phyloP scores from a whole-genome alignment of 2,888 invertebrate species.

The Eupithecia subumbrata region DNA sequence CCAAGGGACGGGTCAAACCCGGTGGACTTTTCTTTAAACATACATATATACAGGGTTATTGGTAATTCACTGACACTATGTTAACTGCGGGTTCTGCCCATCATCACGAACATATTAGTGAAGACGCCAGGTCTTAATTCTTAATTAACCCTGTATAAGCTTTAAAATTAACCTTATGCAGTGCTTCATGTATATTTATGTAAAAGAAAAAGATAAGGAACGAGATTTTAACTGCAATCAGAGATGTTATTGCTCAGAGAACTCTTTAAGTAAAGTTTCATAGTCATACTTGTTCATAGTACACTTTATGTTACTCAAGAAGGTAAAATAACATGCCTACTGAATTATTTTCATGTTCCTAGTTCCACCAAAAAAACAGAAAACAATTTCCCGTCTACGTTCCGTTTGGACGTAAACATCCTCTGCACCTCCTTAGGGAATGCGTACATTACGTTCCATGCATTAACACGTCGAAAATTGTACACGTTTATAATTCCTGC shows the following conservation, averaged over 20 bases:
- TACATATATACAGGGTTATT: too few species aligned
- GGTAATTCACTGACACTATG: too few species aligned
- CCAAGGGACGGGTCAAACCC: slow-evolving; percentile 10
- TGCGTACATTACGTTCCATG: slow-evolving; percentile 34
- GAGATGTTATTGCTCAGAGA: background rate
- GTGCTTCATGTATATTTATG: background rate
- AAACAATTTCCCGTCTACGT: slow-evolving; percentile 6
- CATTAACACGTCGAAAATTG: slow-evolving; percentile 35
- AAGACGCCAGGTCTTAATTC: too few species aligned
- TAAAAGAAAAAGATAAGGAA: background rate
- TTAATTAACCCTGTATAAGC: too few species aligned
- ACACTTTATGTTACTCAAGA: background rate
- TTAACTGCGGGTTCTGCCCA: too few species aligned
- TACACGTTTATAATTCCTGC: slow-evolving; percentile 34
- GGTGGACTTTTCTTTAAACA: background rate
- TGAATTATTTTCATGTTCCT: background rate
- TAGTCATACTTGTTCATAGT: background rate
- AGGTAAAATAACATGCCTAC: background rate
- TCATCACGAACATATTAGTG: too few species aligned
- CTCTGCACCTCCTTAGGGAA: slow-evolving; percentile 33
- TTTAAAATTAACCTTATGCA: background rate
- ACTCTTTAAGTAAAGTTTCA: background rate
- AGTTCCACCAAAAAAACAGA: background rate
- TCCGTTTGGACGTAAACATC: slow-evolving; percentile 7
- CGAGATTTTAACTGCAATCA: background rate